Base-by-base conservation (phyloP, 2,113 vertebrate genomes). In the Potamarius usumacintae region DNA sequence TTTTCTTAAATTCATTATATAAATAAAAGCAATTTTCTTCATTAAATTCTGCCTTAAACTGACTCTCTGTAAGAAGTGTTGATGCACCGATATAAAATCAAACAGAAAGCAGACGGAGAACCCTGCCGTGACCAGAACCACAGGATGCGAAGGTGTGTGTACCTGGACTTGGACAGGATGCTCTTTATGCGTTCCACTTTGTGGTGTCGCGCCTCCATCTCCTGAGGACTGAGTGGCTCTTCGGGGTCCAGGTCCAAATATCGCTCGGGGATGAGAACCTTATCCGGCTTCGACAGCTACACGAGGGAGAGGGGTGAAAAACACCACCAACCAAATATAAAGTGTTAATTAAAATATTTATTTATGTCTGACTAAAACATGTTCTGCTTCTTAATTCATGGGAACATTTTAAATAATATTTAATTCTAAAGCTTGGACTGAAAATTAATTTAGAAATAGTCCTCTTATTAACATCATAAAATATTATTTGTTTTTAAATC, bases 141-240 rank as follows among this genome's bases (percentile, higher is more conserved):
- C 34, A 74, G 48, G n/a, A 27, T n/a, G 89, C n/a, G 7, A 62
- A 76, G 79, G 42, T 34, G 57, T 34, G 55, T 81, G 77, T 90
- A 99, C 98, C 98, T 99, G 89, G 98, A 99, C 82, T 97, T 97
- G 67, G 98, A 93, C 72, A 99, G 96, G 91, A 99, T 96, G 94
- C 90, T 98, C 91, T 98, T 98, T 91, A 99, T 99, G 91, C 97
- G 97, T 93, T 99, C 96, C 52, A 97, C 97, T 92, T 98, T 99
- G 10, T 96, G 96, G 80, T 97, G 96, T 0, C 98, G 96, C 0
- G 97, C 97, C 89, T 97, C 97, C 90, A 96, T 92, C 88, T 99
- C 98, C 94, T 99, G 97, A 8, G 94, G 95, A 91, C 96, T 98
- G 67, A 97, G 97, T 0, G 96, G 96, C 83, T 99, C 97, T 85